Conservation (phyloP, 2,888 invertebrate genomes). For the Cataglyphis albicans region DNA sequence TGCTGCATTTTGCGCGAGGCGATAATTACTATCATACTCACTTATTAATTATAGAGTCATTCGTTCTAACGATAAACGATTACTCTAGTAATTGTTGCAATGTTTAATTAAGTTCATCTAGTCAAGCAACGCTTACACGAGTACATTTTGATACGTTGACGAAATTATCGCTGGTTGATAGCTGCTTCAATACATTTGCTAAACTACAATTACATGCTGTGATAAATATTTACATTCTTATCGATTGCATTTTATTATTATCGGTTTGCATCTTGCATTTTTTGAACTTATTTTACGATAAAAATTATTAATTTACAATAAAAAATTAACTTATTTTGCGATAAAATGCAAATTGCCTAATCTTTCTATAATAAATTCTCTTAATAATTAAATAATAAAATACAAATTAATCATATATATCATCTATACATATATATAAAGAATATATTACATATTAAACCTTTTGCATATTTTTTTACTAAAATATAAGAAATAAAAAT, state of each 20-base stretch:
- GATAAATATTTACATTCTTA: conserved; percentile 19
- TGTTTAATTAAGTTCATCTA: conserved; percentile 36
- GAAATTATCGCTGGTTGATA: conserved; percentile 35
- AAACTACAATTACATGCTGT: conserved; percentile 18
- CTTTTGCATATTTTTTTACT: not conserved
- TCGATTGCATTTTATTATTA: conserved; percentile 18
- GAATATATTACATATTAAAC: not conserved
- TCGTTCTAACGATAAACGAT: not conserved
- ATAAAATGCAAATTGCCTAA: not conserved
- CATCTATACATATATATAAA: not conserved
- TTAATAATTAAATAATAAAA: conserved; percentile 21
- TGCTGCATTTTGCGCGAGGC: conserved; percentile 27
- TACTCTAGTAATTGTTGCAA: conserved; percentile 32
- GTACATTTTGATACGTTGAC: not conserved
- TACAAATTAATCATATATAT: not conserved
- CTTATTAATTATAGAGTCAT: conserved; percentile 38
- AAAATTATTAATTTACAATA: too few relatives aligned
- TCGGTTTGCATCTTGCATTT: not conserved
- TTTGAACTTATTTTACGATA: not conserved
- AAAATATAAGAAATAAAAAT: conserved; percentile 12
- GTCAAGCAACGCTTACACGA: conserved; percentile 1
- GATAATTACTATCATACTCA: conserved; percentile 34
- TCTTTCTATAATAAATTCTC: not conserved
- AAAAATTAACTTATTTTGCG: not conserved
- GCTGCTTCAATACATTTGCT: conserved; percentile 25